Base-by-base conservation (phyloP, 2,797 vertebrate genomes). In the Platyrinchus mystaceus region DNA sequence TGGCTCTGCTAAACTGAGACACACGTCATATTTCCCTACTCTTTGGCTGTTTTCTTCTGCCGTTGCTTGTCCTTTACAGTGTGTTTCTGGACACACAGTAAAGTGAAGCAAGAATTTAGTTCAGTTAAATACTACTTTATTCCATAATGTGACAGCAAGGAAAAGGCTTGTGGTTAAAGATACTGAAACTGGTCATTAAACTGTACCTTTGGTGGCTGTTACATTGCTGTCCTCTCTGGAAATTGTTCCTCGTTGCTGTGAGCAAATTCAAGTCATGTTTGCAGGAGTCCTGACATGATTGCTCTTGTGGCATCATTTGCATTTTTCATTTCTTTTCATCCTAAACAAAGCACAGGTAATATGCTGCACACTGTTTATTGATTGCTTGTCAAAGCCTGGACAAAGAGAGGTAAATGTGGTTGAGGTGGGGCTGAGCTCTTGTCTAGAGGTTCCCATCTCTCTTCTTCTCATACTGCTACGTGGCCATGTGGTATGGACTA, bases 401-500 rank as follows among this genome's bases (percentile, higher is more conserved):
- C 2, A 13, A 59, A 50, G 69, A 90, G 41, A 53, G 11, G 28
- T 44, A 27, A 34, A 63, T 32, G 23, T 75, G 56, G 16, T 20
- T 76, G 64, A 85, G 22, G 24, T 76, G 52, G 14, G 24, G 2
- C 24, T 63, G 64, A 50, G 24, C 47, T 73, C 26, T 55, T 62
- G 32, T 56, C n/a, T 84, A 44, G 22, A 43, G 12, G 4, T 74
- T 84, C 23, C 41, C 22, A 19, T 55, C 16, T 75, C 9, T 80
- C 53, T 50, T 84, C 30, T 59, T 30, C 24, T 28, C 7, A 3
- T 56, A 32, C 19, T 74, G 14, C 74, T 64, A 43, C 15, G 30
- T 60, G 34, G 19, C 12, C 0, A 0, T 39, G 17, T 70, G 39
- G 30, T 34, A 15, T 59, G 63, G 77, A 55, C 7, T 58, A 30